Percentiles rank a stretch among this genome's conserved stretches.
These are phyloP conservation scores for Heterocephalus glaber DNA, from an alignment of 2,113 vertebrate genomes.

Conservation along the genomic window DNA sequence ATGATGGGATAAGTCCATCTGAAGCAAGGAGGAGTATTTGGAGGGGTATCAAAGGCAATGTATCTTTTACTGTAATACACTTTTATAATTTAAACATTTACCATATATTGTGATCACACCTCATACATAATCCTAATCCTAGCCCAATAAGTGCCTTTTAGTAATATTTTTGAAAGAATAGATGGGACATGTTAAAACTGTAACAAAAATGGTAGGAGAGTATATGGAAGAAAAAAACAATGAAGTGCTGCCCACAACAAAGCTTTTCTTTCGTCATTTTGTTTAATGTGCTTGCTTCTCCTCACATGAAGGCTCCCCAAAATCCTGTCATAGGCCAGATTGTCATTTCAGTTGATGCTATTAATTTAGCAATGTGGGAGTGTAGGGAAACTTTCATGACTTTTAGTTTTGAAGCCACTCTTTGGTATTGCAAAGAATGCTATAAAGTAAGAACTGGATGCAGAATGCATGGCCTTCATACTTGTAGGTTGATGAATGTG, in stretches of 20 bases:
- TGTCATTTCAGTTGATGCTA: not conserved
- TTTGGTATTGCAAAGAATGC: not conserved
- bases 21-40: not conserved
- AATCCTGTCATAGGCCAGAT: not conserved
- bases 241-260: not conserved
- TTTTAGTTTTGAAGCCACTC: not conserved
- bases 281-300: too few species aligned
- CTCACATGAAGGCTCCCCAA: fast-evolving
- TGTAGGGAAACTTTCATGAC: not conserved
- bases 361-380: not conserved
- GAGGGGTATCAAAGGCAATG: not conserved
- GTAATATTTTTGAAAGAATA: not conserved
- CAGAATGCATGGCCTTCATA: not conserved
- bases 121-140: not conserved
- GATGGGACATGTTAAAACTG: not conserved
- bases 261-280: not conserved
- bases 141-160: not conserved
- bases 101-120: not conserved
- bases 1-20: not conserved
- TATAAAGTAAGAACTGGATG: not conserved
- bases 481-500: not conserved
- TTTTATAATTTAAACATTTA: not conserved
- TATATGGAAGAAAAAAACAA: not conserved
- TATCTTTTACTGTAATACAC: not conserved
- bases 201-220: not conserved